phyloP scores from a whole-genome alignment of 2,797 vertebrate genomes.

The Cyprinella venusta region DNA sequence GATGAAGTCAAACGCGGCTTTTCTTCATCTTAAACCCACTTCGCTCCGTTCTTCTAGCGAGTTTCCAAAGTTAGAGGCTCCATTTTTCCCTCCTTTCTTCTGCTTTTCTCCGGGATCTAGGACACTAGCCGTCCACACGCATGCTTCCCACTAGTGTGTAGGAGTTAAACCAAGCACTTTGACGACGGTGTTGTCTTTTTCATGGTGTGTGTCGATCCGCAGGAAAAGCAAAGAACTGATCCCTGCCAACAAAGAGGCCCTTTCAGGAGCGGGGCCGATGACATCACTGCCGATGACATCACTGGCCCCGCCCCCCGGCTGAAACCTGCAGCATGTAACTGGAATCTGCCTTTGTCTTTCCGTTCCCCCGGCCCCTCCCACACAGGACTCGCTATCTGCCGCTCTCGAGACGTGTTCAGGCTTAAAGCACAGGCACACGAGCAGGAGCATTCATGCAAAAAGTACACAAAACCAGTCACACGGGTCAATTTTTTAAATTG shows the following conservation, averaged over 20 bases:
- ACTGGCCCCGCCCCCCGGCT: constrained; percentile 80
- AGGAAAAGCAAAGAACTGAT: constrained; percentile 72
- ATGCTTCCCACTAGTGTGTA: not conserved
- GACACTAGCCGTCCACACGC: constrained; percentile 48
- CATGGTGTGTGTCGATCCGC: constrained; percentile 66
- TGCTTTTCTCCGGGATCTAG: constrained; percentile 56
- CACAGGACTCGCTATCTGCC: constrained; percentile 31
- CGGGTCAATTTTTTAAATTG: no score
- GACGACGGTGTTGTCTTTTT: constrained; percentile 65
- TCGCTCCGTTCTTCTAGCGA: constrained; percentile 66
- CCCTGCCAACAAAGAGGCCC: constrained; percentile 95
- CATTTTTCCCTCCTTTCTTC: constrained; percentile 70
- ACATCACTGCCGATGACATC: constrained; percentile 79
- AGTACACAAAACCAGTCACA: no score
- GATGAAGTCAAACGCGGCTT: not conserved
- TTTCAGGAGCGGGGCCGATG: constrained; percentile 87
- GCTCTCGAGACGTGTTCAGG: constrained; percentile 70
- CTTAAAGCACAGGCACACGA: constrained; percentile 61
- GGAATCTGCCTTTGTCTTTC: constrained; percentile 57
- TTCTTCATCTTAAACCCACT: constrained; percentile 40
- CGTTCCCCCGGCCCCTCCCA: constrained; percentile 66
- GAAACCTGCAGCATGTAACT: constrained; percentile 44
- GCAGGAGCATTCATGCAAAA: constrained; percentile 37
- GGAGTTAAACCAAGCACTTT: not conserved
- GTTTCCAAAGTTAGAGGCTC: constrained; percentile 72